Base-by-base conservation (phyloP, 2,797 vertebrate genomes). In the Todus mexicanus region DNA sequence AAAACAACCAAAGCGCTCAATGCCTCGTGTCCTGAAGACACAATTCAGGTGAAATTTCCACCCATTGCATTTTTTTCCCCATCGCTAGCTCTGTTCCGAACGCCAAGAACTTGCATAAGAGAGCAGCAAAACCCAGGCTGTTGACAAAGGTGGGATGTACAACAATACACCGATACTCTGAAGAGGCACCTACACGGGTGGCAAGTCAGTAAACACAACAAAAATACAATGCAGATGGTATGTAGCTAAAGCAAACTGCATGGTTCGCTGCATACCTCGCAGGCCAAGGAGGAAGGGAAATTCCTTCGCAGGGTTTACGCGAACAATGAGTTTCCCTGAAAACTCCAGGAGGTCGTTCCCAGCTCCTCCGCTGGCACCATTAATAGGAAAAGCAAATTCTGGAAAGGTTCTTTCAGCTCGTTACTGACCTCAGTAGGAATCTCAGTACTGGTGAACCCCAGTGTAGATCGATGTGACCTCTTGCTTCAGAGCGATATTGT, bases 241-340 rank as follows among this genome's bases (percentile, higher is more conserved):
- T 40, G 71, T 9, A 77, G 72, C 78, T 93, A 95, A 96, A 94
- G 90, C 94, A 97, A 95, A 97, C 95, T 91, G 69, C 54, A 96
- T 35, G 95, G 94, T 93, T 94, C 74, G 86, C 85, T 95, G 95
- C 90, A 64, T 72, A 83, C 86, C 63, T 57, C 93, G 95, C 91
- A 96, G 87, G 87, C 65, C 31, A 90, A 90, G 85, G 13, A 68
- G 76, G 89, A 96, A 95, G 91, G 66, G 81, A 83, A 82, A 93
- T 86, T 92, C 90, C 92, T 94, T 93, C 79, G 92, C 86, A 47
- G 90, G 92, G 87, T 89, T 96, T 85, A 89, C 77, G 70, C 60
- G 91, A 96, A 96, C 95, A 97, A 96, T 94, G 87, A 94, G 90
- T 97, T 97, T 97, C 97, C 84, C 95, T 96, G 92, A 90, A 94